Conservation (phyloP, 1,140 invertebrate genomes). For the Dreissena rostriformis region DNA sequence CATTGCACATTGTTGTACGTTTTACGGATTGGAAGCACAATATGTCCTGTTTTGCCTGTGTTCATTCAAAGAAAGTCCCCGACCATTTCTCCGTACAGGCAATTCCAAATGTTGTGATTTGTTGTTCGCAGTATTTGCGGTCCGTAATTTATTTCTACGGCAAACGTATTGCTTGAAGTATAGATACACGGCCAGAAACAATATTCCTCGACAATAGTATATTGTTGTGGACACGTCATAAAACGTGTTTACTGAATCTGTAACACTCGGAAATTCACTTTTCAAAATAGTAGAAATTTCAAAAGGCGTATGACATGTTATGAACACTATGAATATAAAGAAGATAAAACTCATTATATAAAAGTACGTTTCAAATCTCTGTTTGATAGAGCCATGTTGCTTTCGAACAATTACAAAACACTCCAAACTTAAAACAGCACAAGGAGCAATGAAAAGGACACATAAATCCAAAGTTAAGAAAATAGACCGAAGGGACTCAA, state of each 20-base stretch:
- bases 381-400: slow-evolving; percentile 50
- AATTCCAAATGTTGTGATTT: slow-evolving; percentile 30
- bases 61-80: slow-evolving; percentile 46
- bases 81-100: slow-evolving; percentile 8
- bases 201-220: slow-evolving; percentile 33
- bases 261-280: not conserved
- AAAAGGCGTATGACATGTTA: slow-evolving; percentile 50
- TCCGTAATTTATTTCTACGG: slow-evolving; percentile 19
- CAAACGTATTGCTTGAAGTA: slow-evolving; percentile 57
- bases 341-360: slow-evolving; percentile 52
- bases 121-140: not conserved
- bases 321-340: slow-evolving; percentile 45
- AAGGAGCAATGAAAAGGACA: slow-evolving; percentile 32
- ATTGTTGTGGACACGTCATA: slow-evolving; percentile 32
- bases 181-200: slow-evolving; percentile 37
- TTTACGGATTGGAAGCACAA: too few species aligned
- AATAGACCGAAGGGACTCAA: slow-evolving; percentile 18
- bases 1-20: too few species aligned
- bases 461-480: slow-evolving; percentile 44
- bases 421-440: slow-evolving; percentile 24
- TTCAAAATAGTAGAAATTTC: slow-evolving; percentile 35
- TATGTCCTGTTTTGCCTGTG: not conserved
- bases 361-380: slow-evolving; percentile 52
- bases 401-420: slow-evolving; percentile 48
- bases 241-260: not conserved